Conservation (phyloP, 2,113 vertebrate genomes). For the Sphaerodactylus townsendi region DNA sequence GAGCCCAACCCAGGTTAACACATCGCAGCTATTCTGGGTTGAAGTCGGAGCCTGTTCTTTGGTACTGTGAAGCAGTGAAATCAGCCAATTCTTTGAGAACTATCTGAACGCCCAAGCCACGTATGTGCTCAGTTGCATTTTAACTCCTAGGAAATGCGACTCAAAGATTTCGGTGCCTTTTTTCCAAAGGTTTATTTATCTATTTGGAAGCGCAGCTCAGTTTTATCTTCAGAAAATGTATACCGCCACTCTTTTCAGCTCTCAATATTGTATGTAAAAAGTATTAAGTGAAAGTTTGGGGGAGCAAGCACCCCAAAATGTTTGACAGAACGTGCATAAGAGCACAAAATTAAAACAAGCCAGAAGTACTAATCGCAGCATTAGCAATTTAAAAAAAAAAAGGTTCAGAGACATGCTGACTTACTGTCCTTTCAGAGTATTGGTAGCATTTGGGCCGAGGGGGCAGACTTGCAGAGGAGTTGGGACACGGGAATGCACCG, state of each 20-base stretch:
- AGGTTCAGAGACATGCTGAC: neutral
- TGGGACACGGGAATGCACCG: neutral
- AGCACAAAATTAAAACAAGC: too few relatives aligned
- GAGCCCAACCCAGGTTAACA: neutral
- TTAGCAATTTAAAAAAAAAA: too few relatives aligned
- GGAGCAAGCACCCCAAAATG: too few relatives aligned
- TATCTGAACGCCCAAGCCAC: neutral
- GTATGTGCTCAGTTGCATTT: neutral
- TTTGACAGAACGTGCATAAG: too few relatives aligned
- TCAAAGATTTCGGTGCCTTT: neutral
- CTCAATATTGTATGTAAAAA: neutral
- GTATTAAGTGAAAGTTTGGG: neutral
- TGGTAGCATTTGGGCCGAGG: neutral
- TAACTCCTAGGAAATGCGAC: neutral
- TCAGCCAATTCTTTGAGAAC: neutral
- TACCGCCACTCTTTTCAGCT: too few relatives aligned
- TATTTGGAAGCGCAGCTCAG: too few relatives aligned
- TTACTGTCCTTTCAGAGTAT: neutral
- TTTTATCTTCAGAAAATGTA: too few relatives aligned
- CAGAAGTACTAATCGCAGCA: too few relatives aligned
- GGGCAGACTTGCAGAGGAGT: neutral
- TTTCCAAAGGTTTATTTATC: too few relatives aligned
- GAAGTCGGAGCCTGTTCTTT: neutral
- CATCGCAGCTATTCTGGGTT: neutral
- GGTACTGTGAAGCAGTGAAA: neutral